Conservation (phyloP, 2,797 vertebrate species). For the Accipiter minullus region DNA sequence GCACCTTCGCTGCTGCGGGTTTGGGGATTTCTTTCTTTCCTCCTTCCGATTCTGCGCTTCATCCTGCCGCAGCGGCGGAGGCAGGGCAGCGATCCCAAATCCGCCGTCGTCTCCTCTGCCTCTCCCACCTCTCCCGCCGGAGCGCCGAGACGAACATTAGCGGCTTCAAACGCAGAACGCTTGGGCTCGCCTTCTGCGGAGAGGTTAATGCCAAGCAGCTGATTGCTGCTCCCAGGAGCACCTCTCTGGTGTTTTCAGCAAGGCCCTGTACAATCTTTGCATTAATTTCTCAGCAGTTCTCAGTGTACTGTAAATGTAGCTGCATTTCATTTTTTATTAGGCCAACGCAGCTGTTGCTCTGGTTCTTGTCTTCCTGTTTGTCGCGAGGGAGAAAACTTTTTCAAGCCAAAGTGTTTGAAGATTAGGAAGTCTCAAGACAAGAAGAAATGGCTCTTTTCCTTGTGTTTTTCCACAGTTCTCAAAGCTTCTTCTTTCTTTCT, state of each 20-base stretch:
- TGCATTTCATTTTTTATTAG: background rate
- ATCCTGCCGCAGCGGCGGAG: background rate
- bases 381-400: background rate
- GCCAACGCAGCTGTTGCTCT: background rate
- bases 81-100: background rate
- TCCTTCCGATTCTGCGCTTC: background rate
- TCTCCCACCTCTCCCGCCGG: background rate
- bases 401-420: background rate
- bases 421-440: background rate
- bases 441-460: background rate
- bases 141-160: rapidly evolving
- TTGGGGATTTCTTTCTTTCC: background rate
- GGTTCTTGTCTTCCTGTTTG: background rate
- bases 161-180: background rate
- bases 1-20: background rate
- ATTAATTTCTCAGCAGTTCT: background rate
- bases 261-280: background rate
- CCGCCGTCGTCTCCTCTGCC: rapidly evolving
- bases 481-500: background rate
- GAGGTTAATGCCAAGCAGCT: background rate
- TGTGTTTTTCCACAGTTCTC: background rate
- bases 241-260: background rate
- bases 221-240: background rate
- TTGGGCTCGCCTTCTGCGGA: background rate
- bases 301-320: background rate